Base-by-base conservation (phyloP, 2,797 vertebrate genomes). In the Antennarius maculatus region DNA sequence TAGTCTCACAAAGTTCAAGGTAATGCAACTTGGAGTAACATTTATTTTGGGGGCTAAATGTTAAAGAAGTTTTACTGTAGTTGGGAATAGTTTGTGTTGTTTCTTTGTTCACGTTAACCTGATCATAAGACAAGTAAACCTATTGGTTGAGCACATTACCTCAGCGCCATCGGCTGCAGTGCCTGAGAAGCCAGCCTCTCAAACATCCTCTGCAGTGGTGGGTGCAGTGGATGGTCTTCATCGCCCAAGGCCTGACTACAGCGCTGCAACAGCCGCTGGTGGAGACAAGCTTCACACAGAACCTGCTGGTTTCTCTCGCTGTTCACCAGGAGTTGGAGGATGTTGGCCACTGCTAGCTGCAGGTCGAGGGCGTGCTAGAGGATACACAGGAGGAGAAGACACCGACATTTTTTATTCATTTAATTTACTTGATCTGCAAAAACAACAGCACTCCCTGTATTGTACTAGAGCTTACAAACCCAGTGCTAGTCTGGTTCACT, bases 161-260 rank as follows among this genome's bases (percentile, higher is more conserved):
- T 97, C 75, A 99, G 91, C 37, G 96, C 97, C 92, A 97, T 95
- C 0, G 98, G 96, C 87, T 97, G 96, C 89, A 99, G 92, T 0
- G 97, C 97, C 89, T 99, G 98, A 0, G 97, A 98, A 41, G 97
- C 97, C 73, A 99, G 90, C 68, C 98, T 94, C 89, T 99, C 98
- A 51, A 99, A 99, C 95, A 97, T 98, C 69, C 98, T 94, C 88
- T 99, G 97, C 55, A 99, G 94, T 0, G 98, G 98, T 0, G 97
- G 97, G 80, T 99, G 98, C 50, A 99, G 91, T 0, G 95, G 92
- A 61, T 99, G 97, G 88, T 99, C 97, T 83, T 99, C 97, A 0
- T 99, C 96, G 0, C 95, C 94, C 74, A 99, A 92, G 0, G 98
- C 97, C 12, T 96, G 94, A 0, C 97, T 95, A 76, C 97, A 99